Percentiles rank a stretch among this genome's conserved stretches.
Evolutionary conservation across 2,888 invertebrate species (phyloP).

Genomic region (Gastracanthus pulcherrimus): DNA sequence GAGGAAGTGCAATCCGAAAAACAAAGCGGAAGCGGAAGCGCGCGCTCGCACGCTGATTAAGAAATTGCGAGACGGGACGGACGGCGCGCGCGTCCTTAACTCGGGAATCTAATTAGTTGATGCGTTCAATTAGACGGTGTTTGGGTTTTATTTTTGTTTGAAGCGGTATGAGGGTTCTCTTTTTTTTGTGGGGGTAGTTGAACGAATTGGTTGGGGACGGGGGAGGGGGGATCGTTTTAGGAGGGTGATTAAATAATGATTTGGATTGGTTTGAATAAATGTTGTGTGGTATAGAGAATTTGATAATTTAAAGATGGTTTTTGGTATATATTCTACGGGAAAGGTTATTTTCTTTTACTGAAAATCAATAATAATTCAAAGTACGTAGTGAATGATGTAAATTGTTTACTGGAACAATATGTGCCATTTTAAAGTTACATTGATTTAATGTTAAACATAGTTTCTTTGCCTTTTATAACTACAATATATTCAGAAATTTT

Average conservation of each 20-base stretch:
- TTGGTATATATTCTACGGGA: too few relatives aligned
- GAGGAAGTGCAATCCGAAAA: background rate
- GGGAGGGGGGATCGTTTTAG: background rate
- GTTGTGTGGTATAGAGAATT: background rate
- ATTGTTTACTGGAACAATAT: too few relatives aligned
- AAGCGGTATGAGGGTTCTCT: background rate
- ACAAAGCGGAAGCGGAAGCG: slow-evolving; percentile 21
- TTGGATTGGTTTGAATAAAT: background rate
- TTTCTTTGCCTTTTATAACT: too few relatives aligned
- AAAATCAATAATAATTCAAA: too few relatives aligned
- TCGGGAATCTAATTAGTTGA: slow-evolving; percentile 3
- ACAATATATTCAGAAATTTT: too few relatives aligned
- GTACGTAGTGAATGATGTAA: too few relatives aligned
- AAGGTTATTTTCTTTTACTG: too few relatives aligned
- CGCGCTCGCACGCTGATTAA: slow-evolving; percentile 24
- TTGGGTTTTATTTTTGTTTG: background rate
- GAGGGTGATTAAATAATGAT: background rate
- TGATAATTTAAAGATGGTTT: too few relatives aligned
- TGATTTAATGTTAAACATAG: too few relatives aligned
- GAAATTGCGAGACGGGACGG: slow-evolving; percentile 11
- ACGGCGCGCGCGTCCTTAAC: background rate
- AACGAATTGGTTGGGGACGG: background rate
- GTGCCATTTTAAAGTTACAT: too few relatives aligned
- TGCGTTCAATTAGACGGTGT: background rate
- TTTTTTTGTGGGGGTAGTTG: background rate